phyloP scores from a whole-genome alignment of 2,113 vertebrate genomes.

The Triplophysa tibetana region DNA sequence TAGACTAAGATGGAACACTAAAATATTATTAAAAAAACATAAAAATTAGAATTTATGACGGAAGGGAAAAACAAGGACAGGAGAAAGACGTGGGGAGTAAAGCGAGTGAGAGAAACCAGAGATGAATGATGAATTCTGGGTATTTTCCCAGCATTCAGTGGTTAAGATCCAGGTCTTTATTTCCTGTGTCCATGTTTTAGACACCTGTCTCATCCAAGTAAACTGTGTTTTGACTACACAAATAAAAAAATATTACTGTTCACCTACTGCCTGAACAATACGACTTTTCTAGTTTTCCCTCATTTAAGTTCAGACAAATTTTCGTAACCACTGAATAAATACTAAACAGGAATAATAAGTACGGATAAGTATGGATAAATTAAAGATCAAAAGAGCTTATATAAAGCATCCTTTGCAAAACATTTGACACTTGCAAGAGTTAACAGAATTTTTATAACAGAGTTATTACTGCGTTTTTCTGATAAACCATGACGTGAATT shows the following conservation, averaged over 20 bases:
- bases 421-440: no score
- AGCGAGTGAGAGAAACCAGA: background rate
- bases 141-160: conserved; percentile 33
- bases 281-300: conserved; percentile 31
- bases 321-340: no score
- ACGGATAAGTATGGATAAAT: no score
- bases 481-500: no score
- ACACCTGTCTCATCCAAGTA: conserved; percentile 15
- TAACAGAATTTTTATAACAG: no score
- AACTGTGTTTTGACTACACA: conserved; percentile 18
- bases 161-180: background rate
- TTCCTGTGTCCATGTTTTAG: conserved; percentile 8
- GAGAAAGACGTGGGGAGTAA: background rate
- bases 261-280: conserved; percentile 32
- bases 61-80: background rate
- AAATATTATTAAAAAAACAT: background rate
- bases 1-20: background rate
- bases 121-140: conserved; percentile 38
- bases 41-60: background rate
- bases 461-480: no score
- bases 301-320: conserved; percentile 13
- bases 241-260: conserved; percentile 16
- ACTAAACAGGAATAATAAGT: no score
- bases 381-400: no score
- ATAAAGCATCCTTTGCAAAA: no score